Conservation (phyloP, 2,888 invertebrate species). For the Chromoteleia sp. region DNA sequence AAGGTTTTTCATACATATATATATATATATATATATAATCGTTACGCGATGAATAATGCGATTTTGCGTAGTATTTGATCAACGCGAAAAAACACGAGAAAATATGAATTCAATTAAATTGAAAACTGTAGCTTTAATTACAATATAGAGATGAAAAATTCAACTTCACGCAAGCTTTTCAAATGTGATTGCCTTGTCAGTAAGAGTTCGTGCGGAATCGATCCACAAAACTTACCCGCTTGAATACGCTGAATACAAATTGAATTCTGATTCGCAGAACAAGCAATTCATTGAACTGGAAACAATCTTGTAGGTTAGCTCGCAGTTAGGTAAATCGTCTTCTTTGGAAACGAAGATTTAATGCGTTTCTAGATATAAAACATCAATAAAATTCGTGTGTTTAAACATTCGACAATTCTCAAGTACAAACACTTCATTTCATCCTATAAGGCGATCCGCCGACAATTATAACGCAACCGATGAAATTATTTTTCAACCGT, state of each 20-base stretch:
- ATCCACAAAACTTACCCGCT: slow-evolving; percentile 68
- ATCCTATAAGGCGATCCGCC: neutral
- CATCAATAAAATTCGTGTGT: slow-evolving; percentile 53
- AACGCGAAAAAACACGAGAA: slow-evolving; percentile 6
- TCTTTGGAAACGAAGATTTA: slow-evolving; percentile 66
- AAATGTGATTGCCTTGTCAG: slow-evolving; percentile 66
- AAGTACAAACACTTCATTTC: slow-evolving; percentile 20
- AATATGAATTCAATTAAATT: slow-evolving; percentile 51
- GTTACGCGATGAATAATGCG: no score
- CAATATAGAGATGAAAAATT: slow-evolving; percentile 62
- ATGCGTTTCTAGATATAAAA: slow-evolving; percentile 55
- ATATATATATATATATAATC: no score
- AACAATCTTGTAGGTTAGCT: slow-evolving; percentile 68
- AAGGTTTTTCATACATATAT: no score
- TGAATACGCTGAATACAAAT: slow-evolving; percentile 69
- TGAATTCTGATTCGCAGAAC: slow-evolving; percentile 71
- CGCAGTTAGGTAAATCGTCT: slow-evolving; percentile 66
- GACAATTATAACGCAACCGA: neutral
- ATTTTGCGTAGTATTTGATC: slow-evolving; percentile 11
- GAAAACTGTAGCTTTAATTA: slow-evolving; percentile 53
- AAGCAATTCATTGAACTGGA: slow-evolving; percentile 68
- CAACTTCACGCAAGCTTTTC: slow-evolving; percentile 61
- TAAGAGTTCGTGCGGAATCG: slow-evolving; percentile 68
- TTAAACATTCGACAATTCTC: slow-evolving; percentile 41
- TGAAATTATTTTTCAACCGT: neutral